phyloP scores from a whole-genome alignment of 2,797 vertebrate species.

The Sandelia bainsii region DNA sequence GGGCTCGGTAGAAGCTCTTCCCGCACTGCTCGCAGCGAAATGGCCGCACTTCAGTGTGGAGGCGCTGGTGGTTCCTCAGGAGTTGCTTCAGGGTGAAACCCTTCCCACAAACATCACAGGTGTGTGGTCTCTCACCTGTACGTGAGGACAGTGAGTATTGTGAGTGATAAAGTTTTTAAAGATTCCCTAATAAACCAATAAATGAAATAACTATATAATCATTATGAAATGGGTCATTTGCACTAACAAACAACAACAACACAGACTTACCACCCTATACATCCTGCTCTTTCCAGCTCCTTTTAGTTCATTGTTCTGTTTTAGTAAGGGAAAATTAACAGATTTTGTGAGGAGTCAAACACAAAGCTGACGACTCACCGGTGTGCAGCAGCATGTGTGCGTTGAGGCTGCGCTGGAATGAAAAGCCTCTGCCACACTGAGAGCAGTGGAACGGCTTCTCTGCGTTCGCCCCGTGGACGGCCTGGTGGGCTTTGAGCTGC shows the following conservation, averaged over 20 bases:
- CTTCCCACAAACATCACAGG: constrained; percentile 77
- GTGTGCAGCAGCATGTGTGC: constrained; percentile 79
- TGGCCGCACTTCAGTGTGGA: constrained; percentile 79
- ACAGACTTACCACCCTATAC: too few relatives aligned
- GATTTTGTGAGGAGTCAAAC: too few relatives aligned
- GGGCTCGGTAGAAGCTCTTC: constrained; percentile 83
- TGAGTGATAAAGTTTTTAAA: neutral
- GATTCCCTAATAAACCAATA: neutral
- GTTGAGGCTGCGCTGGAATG: constrained; percentile 74
- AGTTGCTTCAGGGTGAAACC: constrained; percentile 78
- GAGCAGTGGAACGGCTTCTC: constrained; percentile 76
- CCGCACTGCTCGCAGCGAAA: constrained; percentile 84
- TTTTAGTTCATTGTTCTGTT: neutral
- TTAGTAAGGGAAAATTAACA: too few relatives aligned
- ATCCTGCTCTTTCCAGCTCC: neutral
- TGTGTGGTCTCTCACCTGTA: constrained; percentile 76
- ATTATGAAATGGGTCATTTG: too few relatives aligned
- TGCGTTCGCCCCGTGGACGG: constrained; percentile 47
- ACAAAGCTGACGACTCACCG: constrained; percentile 45
- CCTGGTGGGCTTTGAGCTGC: constrained; percentile 78
- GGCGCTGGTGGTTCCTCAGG: constrained; percentile 80
- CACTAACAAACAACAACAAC: too few relatives aligned
- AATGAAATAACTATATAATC: too few relatives aligned
- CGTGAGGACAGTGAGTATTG: neutral
- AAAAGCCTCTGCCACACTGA: constrained; percentile 75